Conservation (phyloP, 2,797 vertebrate genomes). For the Siniperca undulata region DNA sequence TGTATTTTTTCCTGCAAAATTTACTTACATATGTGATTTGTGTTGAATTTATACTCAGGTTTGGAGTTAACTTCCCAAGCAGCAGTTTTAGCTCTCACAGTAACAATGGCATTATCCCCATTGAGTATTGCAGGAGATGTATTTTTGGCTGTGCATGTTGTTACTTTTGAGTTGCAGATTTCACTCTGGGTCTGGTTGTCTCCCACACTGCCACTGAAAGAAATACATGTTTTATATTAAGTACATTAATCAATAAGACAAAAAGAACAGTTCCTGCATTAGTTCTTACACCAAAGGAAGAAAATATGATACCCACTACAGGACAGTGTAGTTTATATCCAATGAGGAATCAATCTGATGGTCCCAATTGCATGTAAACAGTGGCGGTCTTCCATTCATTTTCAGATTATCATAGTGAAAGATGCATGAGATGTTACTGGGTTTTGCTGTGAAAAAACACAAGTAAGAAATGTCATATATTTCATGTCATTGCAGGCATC, state of each 20-base stretch:
- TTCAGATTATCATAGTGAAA: background rate
- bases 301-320: slow-evolving; percentile 45
- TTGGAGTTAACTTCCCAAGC: slow-evolving; percentile 57
- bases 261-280: background rate
- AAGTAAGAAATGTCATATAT: background rate
- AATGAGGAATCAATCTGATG: slow-evolving; percentile 34
- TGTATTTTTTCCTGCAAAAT: background rate
- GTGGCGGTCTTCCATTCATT: accelerated
- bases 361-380: slow-evolving; percentile 73
- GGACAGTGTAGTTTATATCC: slow-evolving; percentile 58
- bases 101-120: accelerated
- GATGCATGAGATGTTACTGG: slow-evolving; percentile 66
- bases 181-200: accelerated
- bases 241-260: background rate
- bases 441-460: slow-evolving; percentile 66
- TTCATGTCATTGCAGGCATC: background rate
- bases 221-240: slow-evolving; percentile 1
- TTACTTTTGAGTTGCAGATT: slow-evolving; percentile 26
- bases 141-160: slow-evolving; percentile 29
- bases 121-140: accelerated
- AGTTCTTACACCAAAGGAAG: background rate
- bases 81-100: slow-evolving; percentile 64
- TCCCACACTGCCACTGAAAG: slow-evolving; percentile 39
- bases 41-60: background rate
- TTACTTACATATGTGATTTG: slow-evolving; percentile 57